Evolutionary conservation across 1,140 invertebrate species (phyloP).

Genomic region (Battus philenor): DNA sequence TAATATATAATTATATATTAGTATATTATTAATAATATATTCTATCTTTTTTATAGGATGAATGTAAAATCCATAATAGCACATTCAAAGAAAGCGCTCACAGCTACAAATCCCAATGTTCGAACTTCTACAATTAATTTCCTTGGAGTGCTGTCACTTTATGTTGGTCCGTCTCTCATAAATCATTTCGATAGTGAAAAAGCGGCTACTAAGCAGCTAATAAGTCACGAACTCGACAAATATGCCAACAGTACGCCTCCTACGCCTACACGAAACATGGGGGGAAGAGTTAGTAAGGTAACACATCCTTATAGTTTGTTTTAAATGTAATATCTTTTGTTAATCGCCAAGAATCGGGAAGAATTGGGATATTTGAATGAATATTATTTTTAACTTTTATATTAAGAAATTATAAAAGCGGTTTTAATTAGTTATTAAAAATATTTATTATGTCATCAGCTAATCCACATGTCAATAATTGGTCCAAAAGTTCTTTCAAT

Average conservation of each 20-base stretch:
- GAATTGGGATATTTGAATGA: too few relatives aligned
- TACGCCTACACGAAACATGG: slow-evolving; percentile 78
- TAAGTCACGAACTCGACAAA: slow-evolving; percentile 92
- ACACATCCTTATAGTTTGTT: slow-evolving; percentile 6
- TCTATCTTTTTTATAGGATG: slow-evolving; percentile 69
- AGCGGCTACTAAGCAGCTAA: slow-evolving; percentile 88
- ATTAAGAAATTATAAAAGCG: too few relatives aligned
- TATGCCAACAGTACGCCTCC: slow-evolving; percentile 83
- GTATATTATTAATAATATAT: too few relatives aligned
- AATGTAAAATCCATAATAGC: slow-evolving; percentile 88
- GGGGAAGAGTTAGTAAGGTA: slow-evolving; percentile 62
- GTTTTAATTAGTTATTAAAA: too few relatives aligned
- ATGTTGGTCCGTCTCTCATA: slow-evolving; percentile 85
- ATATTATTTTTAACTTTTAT: too few relatives aligned
- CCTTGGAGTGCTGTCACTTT: slow-evolving; percentile 85
- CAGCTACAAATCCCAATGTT: slow-evolving; percentile 89
- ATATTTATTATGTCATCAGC: too few relatives aligned
- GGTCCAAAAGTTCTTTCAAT: too few relatives aligned
- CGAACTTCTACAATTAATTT: slow-evolving; percentile 83
- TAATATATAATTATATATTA: too few relatives aligned
- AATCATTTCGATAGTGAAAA: slow-evolving; percentile 93
- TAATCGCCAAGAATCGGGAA: too few relatives aligned
- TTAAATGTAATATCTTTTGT: too few relatives aligned
- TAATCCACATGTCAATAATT: too few relatives aligned
- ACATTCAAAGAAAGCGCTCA: slow-evolving; percentile 88